Percentiles rank a stretch among this genome's conserved stretches.
Conservation (phyloP, 2,888 invertebrate genomes). For the Dorcus hopei region DNA sequence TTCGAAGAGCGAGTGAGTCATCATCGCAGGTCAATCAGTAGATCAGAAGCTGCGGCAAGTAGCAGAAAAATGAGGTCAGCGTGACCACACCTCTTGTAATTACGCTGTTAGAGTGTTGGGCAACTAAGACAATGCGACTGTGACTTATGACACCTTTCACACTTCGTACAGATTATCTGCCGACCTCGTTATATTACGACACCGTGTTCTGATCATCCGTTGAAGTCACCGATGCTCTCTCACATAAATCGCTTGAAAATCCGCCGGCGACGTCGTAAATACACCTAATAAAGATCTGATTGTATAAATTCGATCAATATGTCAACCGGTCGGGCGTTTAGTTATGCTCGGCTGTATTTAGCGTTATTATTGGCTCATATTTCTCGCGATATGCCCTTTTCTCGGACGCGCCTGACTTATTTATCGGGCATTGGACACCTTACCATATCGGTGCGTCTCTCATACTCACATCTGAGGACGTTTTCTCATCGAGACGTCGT, state of each 20-base stretch:
- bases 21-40: slow-evolving; percentile 1
- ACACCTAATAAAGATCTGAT: slow-evolving; percentile 14
- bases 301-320: slow-evolving; percentile 20
- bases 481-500: neutral
- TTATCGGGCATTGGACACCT: slow-evolving; percentile 21
- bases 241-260: slow-evolving; percentile 19
- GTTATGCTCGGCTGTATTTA: slow-evolving; percentile 18
- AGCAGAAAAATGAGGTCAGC: slow-evolving; percentile 3
- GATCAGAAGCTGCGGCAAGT: slow-evolving; percentile 3
- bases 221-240: slow-evolving; percentile 1
- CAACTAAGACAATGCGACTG: slow-evolving; percentile 28
- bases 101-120: slow-evolving; percentile 9
- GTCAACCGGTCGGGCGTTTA: slow-evolving; percentile 19
- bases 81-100: slow-evolving; percentile 1
- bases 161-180: slow-evolving; percentile 11
- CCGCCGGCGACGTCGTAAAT: slow-evolving; percentile 8
- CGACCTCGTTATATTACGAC: neutral
- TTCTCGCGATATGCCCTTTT: slow-evolving; percentile 19
- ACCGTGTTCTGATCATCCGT: too few relatives aligned
- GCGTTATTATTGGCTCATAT: slow-evolving; percentile 22
- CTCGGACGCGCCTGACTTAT: slow-evolving; percentile 19
- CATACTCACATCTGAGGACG: neutral
- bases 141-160: slow-evolving; percentile 30
- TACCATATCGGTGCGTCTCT: slow-evolving; percentile 5
- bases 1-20: slow-evolving; percentile 2